Evolutionary conservation across 2,888 invertebrate species (phyloP), one percentile per base, ranked within the genome.

Genomic region (Plagiodera versicolora): DNA sequence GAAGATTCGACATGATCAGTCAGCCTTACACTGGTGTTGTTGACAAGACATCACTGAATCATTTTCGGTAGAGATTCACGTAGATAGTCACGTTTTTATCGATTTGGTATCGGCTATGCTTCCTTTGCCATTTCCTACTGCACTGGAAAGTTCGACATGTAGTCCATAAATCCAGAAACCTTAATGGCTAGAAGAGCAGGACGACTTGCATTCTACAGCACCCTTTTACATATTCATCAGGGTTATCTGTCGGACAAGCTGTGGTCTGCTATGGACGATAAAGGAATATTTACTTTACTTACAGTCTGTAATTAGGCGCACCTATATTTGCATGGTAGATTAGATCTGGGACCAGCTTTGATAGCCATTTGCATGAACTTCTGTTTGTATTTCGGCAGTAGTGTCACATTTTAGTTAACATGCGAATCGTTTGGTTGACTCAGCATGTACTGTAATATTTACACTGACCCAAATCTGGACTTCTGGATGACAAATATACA

Each of bases 241-340:
- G 75, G 77, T 77, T 78, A 78, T 77, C 77, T 77, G 75, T 74
- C 69, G 73, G 75, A 77, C 78, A 77, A 74, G 75, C 74, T 73
- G 75, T 73, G 74, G 77, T 72, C 77, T 76, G 77, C 70, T 74
- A 68, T 71, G 71, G 73, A 75, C 77, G 79, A 77, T 79, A 78
- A 79, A 78, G 77, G 79, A 77, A 79, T 80, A 79, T 80, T 80
- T 80, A 79, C 79, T 78, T 74, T 76, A 78, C 79, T 79, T 79
- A 75, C 77, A 77, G 75, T 74, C 75, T 74, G 75, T 79, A 80
- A 79, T 80, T 79, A 79, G 79, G 78, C 77, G 70, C 78, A 79
- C 79, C 79, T 80, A 79, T 79, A 79, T 80, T 79, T 80, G 77
- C 78, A 76, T 75, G 78, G 67, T 67, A 78, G 79, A 79, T 80